These are phyloP conservation scores for Scaptodrosophila latifasciaeformis DNA, from an alignment of 2,888 invertebrate genomes.

Conservation along the genomic window DNA sequence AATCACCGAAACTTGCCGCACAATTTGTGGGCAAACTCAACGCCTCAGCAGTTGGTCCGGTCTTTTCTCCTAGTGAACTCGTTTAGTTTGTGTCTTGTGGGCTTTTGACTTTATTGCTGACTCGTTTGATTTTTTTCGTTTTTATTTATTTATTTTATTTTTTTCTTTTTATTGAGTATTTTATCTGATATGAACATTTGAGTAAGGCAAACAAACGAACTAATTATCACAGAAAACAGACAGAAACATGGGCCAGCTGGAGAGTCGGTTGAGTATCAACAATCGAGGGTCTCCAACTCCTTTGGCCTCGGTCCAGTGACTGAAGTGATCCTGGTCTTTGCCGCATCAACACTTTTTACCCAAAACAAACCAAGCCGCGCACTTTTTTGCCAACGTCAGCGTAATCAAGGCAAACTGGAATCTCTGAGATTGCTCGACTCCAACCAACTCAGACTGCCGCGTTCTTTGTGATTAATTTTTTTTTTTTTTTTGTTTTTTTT, in stretches of 20 bases:
- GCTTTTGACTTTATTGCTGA: slow-evolving; percentile 26
- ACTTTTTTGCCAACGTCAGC: slow-evolving; percentile 52
- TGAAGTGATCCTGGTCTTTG: slow-evolving; percentile 13
- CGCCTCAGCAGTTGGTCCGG: slow-evolving; percentile 47
- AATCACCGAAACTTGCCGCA: slow-evolving; percentile 62
- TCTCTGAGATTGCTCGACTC: too few species aligned
- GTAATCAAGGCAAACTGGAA: slow-evolving; percentile 44
- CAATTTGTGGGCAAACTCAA: slow-evolving; percentile 35
- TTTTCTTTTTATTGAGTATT: too few species aligned
- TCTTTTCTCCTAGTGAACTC: slow-evolving; percentile 1
- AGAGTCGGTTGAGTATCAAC: slow-evolving; percentile 8
- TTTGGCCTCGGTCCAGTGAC: slow-evolving; percentile 8
- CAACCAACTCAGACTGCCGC: too few species aligned
- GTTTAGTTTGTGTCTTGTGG: neutral
- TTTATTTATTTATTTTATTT: too few species aligned
- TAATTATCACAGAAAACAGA: slow-evolving; percentile 50
- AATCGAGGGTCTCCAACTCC: slow-evolving; percentile 17
- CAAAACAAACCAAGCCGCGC: too few species aligned
- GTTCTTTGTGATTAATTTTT: too few species aligned
- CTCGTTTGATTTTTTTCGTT: slow-evolving; percentile 48
- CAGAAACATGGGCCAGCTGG: slow-evolving; percentile 7
- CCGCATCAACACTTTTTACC: slow-evolving; percentile 40
- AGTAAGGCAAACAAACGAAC: slow-evolving; percentile 59
- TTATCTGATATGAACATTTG: slow-evolving; percentile 31
- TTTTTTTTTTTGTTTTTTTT: too few species aligned